Percentiles rank a stretch among this genome's conserved stretches.
Evolutionary conservation across 2,113 vertebrate species (phyloP).

Genomic region (Hipposideros armiger): DNA sequence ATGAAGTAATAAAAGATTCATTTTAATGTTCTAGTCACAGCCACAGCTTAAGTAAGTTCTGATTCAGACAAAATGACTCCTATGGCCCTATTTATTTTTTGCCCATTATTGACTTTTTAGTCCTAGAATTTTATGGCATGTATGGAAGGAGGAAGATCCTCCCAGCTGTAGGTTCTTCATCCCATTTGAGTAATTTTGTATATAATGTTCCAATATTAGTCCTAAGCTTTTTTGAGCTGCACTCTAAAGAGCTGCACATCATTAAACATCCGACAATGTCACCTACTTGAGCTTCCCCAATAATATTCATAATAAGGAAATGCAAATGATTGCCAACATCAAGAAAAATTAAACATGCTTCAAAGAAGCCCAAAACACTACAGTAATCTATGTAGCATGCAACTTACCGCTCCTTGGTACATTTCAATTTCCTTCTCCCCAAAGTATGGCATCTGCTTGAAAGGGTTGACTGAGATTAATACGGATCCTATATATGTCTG

Average conservation of each 20-base stretch:
- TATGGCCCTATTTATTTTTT: background rate
- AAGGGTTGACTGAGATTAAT: constrained; percentile 98
- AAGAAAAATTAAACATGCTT: background rate
- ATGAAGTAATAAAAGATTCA: background rate
- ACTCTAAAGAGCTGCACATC: background rate
- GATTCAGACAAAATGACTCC: background rate
- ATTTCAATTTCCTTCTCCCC: constrained; percentile 98
- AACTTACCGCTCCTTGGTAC: constrained; percentile 99
- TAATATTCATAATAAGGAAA: constrained; percentile 65
- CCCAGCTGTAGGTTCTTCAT: background rate
- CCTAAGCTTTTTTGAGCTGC: background rate
- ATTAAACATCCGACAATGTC: constrained; percentile 35
- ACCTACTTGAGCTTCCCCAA: constrained; percentile 7
- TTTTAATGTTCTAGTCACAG: background rate
- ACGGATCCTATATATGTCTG: constrained; percentile 99
- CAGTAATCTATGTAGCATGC: background rate
- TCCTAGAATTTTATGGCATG: background rate
- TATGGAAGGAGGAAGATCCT: background rate
- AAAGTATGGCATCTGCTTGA: constrained; percentile 99
- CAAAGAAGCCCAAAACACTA: constrained; percentile 23
- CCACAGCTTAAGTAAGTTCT: background rate
- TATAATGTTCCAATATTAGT: background rate
- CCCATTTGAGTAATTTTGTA: background rate
- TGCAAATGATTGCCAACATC: background rate
- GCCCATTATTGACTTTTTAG: background rate